Conservation (phyloP, 1,140 invertebrate species). For the Coenobita brevimanus region DNA sequence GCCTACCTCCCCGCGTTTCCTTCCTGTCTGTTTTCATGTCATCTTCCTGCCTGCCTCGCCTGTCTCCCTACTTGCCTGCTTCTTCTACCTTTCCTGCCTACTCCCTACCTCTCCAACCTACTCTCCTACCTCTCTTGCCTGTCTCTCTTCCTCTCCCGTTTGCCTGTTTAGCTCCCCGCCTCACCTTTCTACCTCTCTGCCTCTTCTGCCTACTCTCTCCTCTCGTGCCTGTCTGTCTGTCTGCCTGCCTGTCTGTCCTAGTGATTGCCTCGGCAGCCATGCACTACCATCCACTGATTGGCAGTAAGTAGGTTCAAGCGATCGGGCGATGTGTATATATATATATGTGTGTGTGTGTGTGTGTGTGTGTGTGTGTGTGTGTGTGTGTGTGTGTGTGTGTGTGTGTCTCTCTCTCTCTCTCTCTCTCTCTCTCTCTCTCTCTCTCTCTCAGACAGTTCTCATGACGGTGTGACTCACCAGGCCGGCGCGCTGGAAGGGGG, state of each 20-base stretch:
- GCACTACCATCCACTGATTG: not conserved
- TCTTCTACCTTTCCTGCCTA: not conserved
- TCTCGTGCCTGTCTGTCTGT: not conserved
- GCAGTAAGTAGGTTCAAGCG: not conserved
- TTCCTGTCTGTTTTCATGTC: not conserved
- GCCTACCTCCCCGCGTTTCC: not conserved
- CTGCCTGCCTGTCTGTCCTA: not conserved
- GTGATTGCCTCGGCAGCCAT: no score
- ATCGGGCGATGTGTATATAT: no score
- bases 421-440: not conserved
- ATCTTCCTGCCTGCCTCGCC: not conserved
- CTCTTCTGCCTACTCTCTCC: not conserved
- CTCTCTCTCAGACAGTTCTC: not conserved
- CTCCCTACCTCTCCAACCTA: not conserved
- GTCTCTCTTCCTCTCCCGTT: no score
- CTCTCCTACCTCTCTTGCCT: not conserved
- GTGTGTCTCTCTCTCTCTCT: not conserved
- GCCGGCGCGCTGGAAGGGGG: not conserved
- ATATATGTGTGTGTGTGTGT: no score
- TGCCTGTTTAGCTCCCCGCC: not conserved
- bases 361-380: conserved; percentile 16
- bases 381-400: not conserved
- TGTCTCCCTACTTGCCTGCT: not conserved
- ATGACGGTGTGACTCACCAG: not conserved
- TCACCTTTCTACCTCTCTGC: not conserved